Evolutionary conservation across 1,140 invertebrate species (phyloP), one percentile per base, ranked within the genome.

Genomic region (Heterodera schachtii): DNA sequence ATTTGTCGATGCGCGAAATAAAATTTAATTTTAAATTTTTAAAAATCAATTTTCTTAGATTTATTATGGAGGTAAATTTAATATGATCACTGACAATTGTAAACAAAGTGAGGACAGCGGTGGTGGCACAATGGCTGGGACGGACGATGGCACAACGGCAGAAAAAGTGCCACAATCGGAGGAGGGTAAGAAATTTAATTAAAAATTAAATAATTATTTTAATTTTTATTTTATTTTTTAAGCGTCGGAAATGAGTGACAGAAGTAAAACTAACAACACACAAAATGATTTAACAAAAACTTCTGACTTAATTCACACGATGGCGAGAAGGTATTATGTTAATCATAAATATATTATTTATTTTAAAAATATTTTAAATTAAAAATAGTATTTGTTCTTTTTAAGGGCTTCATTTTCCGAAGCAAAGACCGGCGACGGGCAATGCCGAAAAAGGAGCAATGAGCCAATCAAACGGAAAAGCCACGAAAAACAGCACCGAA

Each of bases 401-500:
- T 64, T 64, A 64, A 64, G 57, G 57, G 57, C 57, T 3, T 64
- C 57, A 64, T 64, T 64, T 64, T 64, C 57, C 4, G 57, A 64
- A 64, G 57, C 57, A 13, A 64, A 64, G 19, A 1, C 19, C 19
- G 16, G 57, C 57, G 57, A 19, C 1, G 16, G 57, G 57, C 47
- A 76, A n/a, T 7, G 74, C 19, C 41, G 75, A 9, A 76, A 76
- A 44, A 41, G 43, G 82, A 46, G 46, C 21, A 47, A 47, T 49
- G 79, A 80, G 46, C 44, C 78, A 52, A 67, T 31, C 31, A 73
- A 71, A 67, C 57, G 21, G 44, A 57, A 46, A 74, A 79, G n/a
- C 60, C 49, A 75, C 43, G 75, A 76, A 76, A 76, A 76, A 13
- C 73, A 76, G 57, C 73, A 76, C 43, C 57, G 75, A 57, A 76